Percentiles rank a stretch among this genome's conserved stretches.
phyloP scores from a whole-genome alignment of 2,888 invertebrate species.

The Macrostomum cliftonense region DNA sequence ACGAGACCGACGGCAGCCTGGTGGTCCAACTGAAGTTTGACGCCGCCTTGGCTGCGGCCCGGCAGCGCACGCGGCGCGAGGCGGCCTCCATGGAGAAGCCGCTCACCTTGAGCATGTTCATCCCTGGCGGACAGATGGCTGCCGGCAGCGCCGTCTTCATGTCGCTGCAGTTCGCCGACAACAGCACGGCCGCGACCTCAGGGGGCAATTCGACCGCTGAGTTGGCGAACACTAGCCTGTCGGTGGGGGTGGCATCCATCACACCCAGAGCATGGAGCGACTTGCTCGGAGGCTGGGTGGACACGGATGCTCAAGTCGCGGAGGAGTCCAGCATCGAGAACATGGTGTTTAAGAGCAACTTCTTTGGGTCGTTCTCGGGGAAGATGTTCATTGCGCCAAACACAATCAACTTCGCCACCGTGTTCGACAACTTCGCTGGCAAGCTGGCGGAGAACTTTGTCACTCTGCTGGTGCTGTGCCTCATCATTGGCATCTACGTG shows the following conservation, averaged over 20 bases:
- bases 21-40: not conserved
- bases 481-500: conserved; percentile 12
- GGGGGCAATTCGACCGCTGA: too few species aligned
- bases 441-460: conserved; percentile 16
- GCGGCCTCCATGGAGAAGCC: too few species aligned
- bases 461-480: conserved; percentile 15
- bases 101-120: too few species aligned
- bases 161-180: too few species aligned
- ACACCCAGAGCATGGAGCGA: conserved; percentile 6
- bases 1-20: not conserved
- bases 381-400: conserved; percentile 17
- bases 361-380: conserved; percentile 20
- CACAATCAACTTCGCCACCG: conserved; percentile 17
- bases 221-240: not conserved
- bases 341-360: conserved; percentile 17
- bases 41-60: too few species aligned
- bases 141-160: too few species aligned
- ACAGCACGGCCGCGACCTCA: too few species aligned
- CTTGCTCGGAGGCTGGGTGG: conserved; percentile 3
- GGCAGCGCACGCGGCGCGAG: too few species aligned
- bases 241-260: conserved; percentile 5
- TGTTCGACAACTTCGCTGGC: conserved; percentile 17
- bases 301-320: conserved; percentile 4
- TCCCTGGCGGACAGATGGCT: too few species aligned
- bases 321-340: conserved; percentile 6